Evolutionary conservation across 2,888 invertebrate genomes (phyloP).

Genomic region (Therioaphis trifolii): DNA sequence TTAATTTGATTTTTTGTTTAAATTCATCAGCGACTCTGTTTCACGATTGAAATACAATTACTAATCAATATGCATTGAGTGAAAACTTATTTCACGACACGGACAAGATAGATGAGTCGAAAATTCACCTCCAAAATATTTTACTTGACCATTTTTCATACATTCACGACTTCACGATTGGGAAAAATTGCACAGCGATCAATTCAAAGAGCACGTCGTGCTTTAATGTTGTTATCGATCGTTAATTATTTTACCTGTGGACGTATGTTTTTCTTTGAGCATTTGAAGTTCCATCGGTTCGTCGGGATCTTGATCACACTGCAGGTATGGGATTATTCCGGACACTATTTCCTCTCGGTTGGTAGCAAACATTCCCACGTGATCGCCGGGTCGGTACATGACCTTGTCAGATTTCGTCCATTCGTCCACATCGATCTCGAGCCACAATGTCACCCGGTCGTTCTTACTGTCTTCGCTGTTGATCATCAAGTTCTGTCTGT

Average conservation of each 20-base stretch:
- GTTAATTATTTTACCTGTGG: conserved; percentile 78
- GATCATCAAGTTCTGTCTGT: conserved; percentile 70
- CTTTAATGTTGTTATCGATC: no score
- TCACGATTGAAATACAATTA: no score
- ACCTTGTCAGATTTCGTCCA: conserved; percentile 67
- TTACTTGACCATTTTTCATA: no score
- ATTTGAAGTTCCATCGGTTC: conserved; percentile 81
- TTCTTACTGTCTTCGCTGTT: conserved; percentile 67
- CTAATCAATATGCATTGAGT: no score
- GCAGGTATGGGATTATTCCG: conserved; percentile 78
- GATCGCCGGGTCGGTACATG: conserved; percentile 89
- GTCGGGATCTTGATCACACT: conserved; percentile 73
- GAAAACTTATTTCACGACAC: no score
- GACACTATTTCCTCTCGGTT: conserved; percentile 85
- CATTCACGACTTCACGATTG: no score
- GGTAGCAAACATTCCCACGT: conserved; percentile 89
- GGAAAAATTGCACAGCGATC: no score
- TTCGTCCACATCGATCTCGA: conserved; percentile 68
- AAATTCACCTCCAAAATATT: no score
- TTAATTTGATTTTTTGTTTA: no score
- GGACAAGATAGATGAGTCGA: no score
- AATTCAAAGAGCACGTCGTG: no score
- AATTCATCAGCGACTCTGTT: no score
- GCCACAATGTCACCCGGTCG: conserved; percentile 66
- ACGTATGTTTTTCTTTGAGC: conserved; percentile 87